Base-by-base conservation (phyloP, 2,113 vertebrate species). In the Isichthys henryi region DNA sequence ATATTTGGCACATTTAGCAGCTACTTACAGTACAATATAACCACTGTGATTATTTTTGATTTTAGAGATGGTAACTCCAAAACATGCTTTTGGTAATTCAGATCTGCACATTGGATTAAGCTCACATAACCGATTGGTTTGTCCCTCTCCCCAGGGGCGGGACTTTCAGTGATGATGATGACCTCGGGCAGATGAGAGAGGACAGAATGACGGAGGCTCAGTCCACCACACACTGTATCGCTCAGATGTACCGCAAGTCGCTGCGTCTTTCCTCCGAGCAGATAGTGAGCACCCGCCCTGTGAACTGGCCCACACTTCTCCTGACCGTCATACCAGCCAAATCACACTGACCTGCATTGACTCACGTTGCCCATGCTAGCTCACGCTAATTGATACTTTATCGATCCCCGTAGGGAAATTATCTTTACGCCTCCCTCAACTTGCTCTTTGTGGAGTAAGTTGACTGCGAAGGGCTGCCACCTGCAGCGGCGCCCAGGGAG, bases 231-330 rank as follows among this genome's bases (percentile, higher is more conserved):
- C 94, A 96, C 92, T 94, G 94, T 43, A 90, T 96, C 92, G 94
- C 39, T 91, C 95, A 95, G 92, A 90, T 96, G 83, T 98, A 97
- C 93, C 96, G 95, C 95, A 99, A 98, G 90, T 98, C 98, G 0
- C 96, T 99, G 3, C 95, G 97, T 1, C 96, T 99, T 89, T 98
- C 97, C 50, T 97, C 98, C 0, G 86, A 97, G 27, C 97, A 99
- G 94, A 97, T 99, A 0, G 98, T 99, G 94, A 53, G 85, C 31
- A 31, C 13, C 31, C 21, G 15, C 45, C 19, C 35, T 1, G 17
- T 2, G 3, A 27, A 70, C 66, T 70, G 39, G 35, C 35, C 77
- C 77, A 45, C 5, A 10, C 82, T 48, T 1, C 11, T 35, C 3
- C 31, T 35, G 1, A 10, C 58, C 11, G n/a, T 70, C n/a, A 31